These are phyloP conservation scores for Troilus luridus DNA, from an alignment of 2,888 invertebrate genomes.

Conservation along the genomic window DNA sequence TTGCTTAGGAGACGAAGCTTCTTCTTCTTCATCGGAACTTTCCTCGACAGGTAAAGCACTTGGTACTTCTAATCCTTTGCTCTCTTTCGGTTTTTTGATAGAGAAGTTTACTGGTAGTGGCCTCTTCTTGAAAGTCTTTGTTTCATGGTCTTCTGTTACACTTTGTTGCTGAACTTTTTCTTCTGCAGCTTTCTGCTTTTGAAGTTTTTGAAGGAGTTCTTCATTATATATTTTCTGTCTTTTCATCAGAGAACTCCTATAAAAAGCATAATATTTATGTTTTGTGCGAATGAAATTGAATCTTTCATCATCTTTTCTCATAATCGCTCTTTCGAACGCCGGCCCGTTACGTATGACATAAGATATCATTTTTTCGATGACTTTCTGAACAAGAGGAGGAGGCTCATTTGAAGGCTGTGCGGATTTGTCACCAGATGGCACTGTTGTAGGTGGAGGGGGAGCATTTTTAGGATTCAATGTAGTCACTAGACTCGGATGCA, in stretches of 20 bases:
- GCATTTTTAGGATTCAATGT: conserved; percentile 69
- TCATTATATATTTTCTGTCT: conserved; percentile 60
- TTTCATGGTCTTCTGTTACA: conserved; percentile 20
- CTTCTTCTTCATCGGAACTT: conserved; percentile 63
- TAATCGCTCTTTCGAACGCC: conserved; percentile 91
- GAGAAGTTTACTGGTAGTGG: conserved; percentile 86
- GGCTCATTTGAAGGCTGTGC: conserved; percentile 70
- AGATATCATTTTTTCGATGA: conserved; percentile 96
- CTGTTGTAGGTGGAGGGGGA: conserved; percentile 59
- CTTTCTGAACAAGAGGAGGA: conserved; percentile 85
- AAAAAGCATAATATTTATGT: conserved; percentile 86
- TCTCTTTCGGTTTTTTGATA: conserved; percentile 85
- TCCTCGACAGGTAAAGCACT: conserved; percentile 78
- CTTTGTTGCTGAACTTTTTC: conserved; percentile 34
- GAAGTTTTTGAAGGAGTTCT: conserved; percentile 58
- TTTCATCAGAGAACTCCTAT: conserved; percentile 70
- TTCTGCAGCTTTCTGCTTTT: conserved; percentile 42
- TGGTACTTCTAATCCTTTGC: conserved; percentile 77
- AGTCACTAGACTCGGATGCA: conserved; percentile 85
- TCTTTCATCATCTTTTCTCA: conserved; percentile 84
- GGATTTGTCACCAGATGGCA: conserved; percentile 58
- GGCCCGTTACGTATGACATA: conserved; percentile 97
- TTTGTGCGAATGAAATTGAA: conserved; percentile 88
- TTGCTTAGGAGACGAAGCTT: conserved; percentile 51
- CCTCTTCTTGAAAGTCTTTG: conserved; percentile 59